These are phyloP conservation scores for Saturnia japonica DNA, from an alignment of 2,888 invertebrate genomes.

Conservation along the genomic window DNA sequence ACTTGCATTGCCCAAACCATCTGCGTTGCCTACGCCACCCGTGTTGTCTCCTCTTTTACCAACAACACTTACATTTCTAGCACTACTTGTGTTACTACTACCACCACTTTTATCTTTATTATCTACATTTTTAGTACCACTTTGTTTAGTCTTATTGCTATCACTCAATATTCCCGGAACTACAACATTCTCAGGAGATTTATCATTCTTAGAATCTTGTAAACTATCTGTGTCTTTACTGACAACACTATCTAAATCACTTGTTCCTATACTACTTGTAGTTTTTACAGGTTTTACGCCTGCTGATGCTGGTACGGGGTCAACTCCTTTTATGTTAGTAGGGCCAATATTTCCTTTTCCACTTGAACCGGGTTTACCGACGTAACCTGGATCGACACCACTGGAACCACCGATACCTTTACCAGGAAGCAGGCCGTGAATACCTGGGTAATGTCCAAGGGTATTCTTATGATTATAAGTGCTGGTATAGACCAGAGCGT, in stretches of 20 bases:
- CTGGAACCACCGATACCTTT: not conserved
- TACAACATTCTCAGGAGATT: no score
- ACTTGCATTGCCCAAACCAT: not conserved
- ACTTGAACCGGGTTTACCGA: not conserved
- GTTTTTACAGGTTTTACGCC: not conserved
- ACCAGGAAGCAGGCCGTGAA: not conserved
- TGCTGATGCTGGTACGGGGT: not conserved
- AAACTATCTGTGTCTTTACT: no score
- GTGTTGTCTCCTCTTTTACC: not conserved
- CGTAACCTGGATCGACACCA: not conserved
- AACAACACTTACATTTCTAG: constrained; percentile 9
- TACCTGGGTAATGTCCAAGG: not conserved
- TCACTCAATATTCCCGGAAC: no score
- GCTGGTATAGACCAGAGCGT: constrained; percentile 24
- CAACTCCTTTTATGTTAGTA: not conserved
- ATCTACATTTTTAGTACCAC: constrained; percentile 8
- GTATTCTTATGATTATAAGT: not conserved
- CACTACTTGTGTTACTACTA: not conserved
- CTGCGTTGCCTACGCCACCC: not conserved
- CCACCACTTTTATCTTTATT: not conserved
- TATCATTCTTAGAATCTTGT: not conserved
- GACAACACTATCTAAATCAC: not conserved
- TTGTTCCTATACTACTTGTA: not conserved
- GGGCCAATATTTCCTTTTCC: not conserved
- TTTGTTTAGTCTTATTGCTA: not conserved